Evolutionary conservation across 2,888 invertebrate genomes (phyloP).

Genomic region (Polymixis flavicincta): DNA sequence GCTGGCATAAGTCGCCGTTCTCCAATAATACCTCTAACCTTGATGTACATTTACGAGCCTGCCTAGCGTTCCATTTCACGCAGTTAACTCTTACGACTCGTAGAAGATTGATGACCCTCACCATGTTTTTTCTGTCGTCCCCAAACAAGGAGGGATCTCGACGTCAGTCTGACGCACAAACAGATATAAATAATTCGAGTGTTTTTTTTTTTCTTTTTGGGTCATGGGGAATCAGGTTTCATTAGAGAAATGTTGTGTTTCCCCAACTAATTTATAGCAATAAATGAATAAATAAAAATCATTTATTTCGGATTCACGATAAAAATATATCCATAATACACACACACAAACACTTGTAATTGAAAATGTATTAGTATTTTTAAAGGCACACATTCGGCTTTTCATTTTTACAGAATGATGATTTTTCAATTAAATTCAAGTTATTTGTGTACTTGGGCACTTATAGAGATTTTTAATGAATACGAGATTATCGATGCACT

Average conservation of each 20-base stretch:
- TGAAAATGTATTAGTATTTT: background rate
- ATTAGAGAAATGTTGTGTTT: background rate
- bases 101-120: conserved; percentile 62
- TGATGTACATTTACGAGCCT: conserved; percentile 57
- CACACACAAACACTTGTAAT: no score
- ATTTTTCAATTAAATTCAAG: background rate
- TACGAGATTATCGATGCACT: background rate
- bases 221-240: background rate
- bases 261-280: no score
- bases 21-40: conserved; percentile 30
- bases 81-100: conserved; percentile 53
- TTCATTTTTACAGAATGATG: background rate
- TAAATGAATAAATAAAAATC: no score
- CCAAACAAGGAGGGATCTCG: conserved; percentile 38
- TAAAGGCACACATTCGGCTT: background rate
- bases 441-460: background rate
- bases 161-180: conserved; percentile 60
- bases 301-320: no score
- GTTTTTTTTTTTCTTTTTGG: conserved; percentile 34
- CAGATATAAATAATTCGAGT: conserved; percentile 56
- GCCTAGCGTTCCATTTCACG: conserved; percentile 45
- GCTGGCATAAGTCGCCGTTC: conserved; percentile 18
- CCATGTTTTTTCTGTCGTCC: conserved; percentile 53
- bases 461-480: background rate
- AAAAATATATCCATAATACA: no score